Percentiles rank a stretch among this genome's conserved stretches.
Evolutionary conservation across 53 echinoderm and acorn worm genomes (phyloP).

Genomic region (Luidia sarsii): DNA sequence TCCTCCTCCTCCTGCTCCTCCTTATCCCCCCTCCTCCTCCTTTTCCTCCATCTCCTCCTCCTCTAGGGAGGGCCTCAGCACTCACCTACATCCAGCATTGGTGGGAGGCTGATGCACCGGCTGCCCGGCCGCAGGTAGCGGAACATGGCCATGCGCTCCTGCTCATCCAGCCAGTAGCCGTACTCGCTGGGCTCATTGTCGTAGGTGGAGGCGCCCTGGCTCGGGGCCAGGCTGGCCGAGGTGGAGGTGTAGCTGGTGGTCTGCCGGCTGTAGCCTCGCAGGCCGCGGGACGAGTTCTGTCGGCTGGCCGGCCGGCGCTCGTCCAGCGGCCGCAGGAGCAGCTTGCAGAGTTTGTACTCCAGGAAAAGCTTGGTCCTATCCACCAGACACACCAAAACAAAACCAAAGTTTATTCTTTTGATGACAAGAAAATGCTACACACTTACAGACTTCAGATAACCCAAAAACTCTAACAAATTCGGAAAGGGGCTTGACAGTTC

Average conservation of each 20-base stretch:
- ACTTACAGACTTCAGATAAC: too few species aligned
- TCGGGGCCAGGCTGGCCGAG: constrained; percentile 82
- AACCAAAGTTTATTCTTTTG: neutral
- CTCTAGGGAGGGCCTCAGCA: too few species aligned
- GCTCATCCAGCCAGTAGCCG: constrained; percentile 81
- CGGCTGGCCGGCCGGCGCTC: constrained; percentile 80
- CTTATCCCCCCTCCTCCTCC: too few species aligned
- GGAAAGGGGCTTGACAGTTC: too few species aligned
- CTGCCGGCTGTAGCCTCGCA: constrained; percentile 91
- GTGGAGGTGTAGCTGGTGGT: constrained; percentile 84
- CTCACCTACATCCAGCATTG: constrained; percentile 90
- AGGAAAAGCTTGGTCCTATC: constrained; percentile 89
- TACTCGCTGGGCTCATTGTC: constrained; percentile 77
- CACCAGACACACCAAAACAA: neutral
- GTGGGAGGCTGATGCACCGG: constrained; percentile 88
- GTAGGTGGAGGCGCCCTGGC: constrained; percentile 75
- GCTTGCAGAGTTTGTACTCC: constrained; percentile 97
- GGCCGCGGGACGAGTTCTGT: constrained; percentile 68
- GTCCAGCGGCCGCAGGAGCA: constrained; percentile 81
- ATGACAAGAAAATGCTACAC: too few species aligned
- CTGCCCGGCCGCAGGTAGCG: constrained; percentile 91
- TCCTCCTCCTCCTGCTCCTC: too few species aligned
- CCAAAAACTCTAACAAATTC: too few species aligned
- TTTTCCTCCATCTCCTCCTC: too few species aligned
- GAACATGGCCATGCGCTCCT: constrained; percentile 74